phyloP scores from a whole-genome alignment of 2,888 invertebrate genomes.

The Acrobasis consociella region DNA sequence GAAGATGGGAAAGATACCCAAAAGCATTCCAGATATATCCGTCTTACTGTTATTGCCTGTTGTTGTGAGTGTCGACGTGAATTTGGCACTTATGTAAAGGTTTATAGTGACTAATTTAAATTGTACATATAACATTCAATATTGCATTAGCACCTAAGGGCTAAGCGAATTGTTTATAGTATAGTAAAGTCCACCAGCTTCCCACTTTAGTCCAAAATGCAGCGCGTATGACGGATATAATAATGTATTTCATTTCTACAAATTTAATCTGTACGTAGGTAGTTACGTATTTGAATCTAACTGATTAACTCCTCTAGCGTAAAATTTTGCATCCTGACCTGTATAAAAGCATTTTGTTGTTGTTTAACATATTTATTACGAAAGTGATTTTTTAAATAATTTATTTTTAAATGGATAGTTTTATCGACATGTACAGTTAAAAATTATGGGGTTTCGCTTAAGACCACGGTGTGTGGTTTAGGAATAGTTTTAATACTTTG shows the following conservation, averaged over 20 bases:
- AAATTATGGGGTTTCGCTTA: conserved; percentile 35
- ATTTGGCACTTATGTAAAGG: not conserved
- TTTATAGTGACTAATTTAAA: not conserved
- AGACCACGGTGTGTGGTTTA: conserved; percentile 36
- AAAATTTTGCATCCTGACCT: conserved; percentile 35
- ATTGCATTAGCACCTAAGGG: too few species aligned
- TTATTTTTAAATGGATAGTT: conserved; percentile 74
- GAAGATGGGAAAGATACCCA: not conserved
- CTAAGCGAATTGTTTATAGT: too few species aligned
- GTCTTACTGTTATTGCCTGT: not conserved
- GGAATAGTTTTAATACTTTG: conserved; percentile 55
- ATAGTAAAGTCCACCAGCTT: not conserved
- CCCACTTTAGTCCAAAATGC: not conserved
- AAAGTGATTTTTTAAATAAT: conserved; percentile 68
- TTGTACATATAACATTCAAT: not conserved
- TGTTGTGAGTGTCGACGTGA: not conserved
- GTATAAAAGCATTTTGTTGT: conserved; percentile 61
- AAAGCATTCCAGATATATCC: not conserved
- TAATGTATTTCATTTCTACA: not conserved
- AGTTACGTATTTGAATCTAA: conserved; percentile 9
- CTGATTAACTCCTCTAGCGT: conserved; percentile 31
- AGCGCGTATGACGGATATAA: not conserved
- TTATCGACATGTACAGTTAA: conserved; percentile 48
- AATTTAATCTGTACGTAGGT: conserved; percentile 1
- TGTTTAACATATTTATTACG: conserved; percentile 76